Evolutionary conservation across 2,113 vertebrate species (phyloP), one percentile per base, ranked within the genome.

Genomic region (Patagioenas fasciata): DNA sequence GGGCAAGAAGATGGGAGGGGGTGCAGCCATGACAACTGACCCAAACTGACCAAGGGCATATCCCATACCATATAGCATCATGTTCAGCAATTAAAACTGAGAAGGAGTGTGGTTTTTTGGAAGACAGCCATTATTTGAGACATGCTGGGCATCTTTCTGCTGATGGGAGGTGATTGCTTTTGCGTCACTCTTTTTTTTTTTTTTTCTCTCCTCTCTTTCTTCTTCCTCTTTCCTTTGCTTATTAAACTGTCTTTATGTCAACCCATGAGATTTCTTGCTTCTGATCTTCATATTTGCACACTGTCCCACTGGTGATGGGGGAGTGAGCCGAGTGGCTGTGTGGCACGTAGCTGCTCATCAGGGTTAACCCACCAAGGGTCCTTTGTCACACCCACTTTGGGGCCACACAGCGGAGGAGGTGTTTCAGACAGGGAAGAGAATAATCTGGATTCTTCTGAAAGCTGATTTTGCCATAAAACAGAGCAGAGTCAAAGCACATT

Each of bases 141-240:
- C 31, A n/a, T 47, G 23, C 44, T 74, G 53, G 26, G 17, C 14
- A 28, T 58, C 3, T 0, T 6, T 36, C 51, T 81, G 23, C 47
- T 77, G 65, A 18, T 57, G 23, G 58, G 36, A 79, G 32, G 26
- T 32, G 36, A 13, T 28, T 50, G 20, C 16, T 78, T 71, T 70
- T 48, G 25, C 0, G 16, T 44, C 42, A 44, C 42, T 17, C 42
- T 16, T 44, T 0, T 9, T 40, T 40, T 5, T 40, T 15, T 5
- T 4, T 2, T 2, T 2, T n/a, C n/a, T n/a, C n/a, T n/a, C n/a
- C 21, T 6, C n/a, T 4, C 4, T 7, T 47, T 36, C 28, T 47
- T 74, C 47, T 53, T 58, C 17, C 7, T 26, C 14, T 23, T 70
- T 47, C 14, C 23, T 64, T 57, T 74, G 48, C 3, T 60, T 67